These are phyloP conservation scores for Malurus melanocephalus DNA, from an alignment of 2,113 vertebrate species.

Conservation along the genomic window DNA sequence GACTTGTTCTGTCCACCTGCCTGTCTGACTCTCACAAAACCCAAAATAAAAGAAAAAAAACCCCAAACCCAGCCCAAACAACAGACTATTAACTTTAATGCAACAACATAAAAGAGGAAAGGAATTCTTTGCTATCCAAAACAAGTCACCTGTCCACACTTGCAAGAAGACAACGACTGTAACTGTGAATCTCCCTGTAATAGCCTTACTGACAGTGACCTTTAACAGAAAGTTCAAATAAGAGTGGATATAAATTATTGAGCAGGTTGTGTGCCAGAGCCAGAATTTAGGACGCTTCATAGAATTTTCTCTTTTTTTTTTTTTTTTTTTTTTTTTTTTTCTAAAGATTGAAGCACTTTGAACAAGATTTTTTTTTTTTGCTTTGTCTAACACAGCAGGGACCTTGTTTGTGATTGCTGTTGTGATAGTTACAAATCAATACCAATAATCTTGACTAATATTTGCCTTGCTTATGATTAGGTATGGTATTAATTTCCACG, in stretches of 20 bases:
- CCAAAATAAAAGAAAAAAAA: background rate
- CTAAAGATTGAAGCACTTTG: background rate
- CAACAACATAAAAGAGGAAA: background rate
- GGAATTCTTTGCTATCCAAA: background rate
- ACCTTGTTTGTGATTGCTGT: background rate
- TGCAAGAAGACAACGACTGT: background rate
- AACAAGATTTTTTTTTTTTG: background rate
- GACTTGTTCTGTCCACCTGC: background rate
- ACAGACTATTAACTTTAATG: background rate
- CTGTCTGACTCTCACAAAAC: fast-evolving
- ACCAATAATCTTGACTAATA: background rate
- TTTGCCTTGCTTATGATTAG: background rate
- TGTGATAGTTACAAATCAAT: background rate
- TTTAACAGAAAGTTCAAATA: background rate
- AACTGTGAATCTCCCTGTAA: background rate
- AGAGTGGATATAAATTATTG: background rate
- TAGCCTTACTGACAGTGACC: background rate
- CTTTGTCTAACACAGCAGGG: background rate
- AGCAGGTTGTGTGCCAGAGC: background rate
- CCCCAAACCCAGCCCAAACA: background rate
- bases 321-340: background rate
- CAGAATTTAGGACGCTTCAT: background rate
- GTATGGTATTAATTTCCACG: background rate
- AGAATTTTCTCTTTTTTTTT: background rate
- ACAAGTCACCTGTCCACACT: background rate